These are phyloP conservation scores for Xestia rhomboidea DNA, from an alignment of 2,888 invertebrate species.

Conservation along the genomic window DNA sequence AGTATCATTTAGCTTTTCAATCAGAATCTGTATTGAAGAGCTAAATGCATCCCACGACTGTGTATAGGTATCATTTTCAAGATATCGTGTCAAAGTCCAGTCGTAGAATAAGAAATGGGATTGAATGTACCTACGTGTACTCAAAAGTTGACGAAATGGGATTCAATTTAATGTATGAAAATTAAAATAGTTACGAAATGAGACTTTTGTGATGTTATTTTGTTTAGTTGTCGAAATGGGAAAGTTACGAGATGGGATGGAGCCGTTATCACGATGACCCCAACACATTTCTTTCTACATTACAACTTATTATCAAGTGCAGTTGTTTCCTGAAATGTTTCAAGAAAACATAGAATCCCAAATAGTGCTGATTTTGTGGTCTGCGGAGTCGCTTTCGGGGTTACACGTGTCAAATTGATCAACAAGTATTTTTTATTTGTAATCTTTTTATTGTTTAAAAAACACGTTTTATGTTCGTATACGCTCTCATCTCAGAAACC, in stretches of 20 bases:
- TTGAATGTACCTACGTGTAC: no score
- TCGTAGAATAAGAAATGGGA: no score
- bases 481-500: no score
- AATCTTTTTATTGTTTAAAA: background rate
- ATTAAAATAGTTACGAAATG: no score
- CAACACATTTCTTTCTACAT: background rate
- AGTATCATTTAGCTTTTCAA: no score
- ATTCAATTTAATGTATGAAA: no score
- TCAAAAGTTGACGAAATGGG: no score
- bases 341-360: background rate
- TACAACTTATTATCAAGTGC: background rate
- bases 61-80: background rate
- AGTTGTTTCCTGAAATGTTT: background rate
- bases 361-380: background rate
- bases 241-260: no score
- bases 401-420: slow-evolving; percentile 2
- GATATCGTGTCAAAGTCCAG: slow-evolving; percentile 1
- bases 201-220: no score
- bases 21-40: background rate
- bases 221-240: no score
- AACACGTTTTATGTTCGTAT: background rate
- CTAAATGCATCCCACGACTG: background rate
- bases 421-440: background rate
- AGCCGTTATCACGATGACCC: background rate
- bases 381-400: background rate